Conservation (phyloP, 1,140 invertebrate genomes). For the Aethina tumida region DNA sequence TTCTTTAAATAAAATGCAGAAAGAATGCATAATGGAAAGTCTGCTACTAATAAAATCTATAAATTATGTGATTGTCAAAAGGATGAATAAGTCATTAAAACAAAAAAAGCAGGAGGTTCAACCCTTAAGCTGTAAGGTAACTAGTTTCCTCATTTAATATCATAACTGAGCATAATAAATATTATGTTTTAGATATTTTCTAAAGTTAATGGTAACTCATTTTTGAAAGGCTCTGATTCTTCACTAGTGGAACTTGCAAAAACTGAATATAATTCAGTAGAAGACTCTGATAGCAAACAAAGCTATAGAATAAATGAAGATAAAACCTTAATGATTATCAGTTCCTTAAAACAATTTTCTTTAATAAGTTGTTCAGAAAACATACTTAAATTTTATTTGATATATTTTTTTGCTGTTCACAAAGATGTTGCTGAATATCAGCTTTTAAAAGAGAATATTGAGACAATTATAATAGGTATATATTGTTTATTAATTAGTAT, state of each 20-base stretch:
- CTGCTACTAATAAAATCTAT: no score
- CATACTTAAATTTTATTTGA: conserved; percentile 17
- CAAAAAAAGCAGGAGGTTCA: no score
- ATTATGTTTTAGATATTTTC: no score
- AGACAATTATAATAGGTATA: conserved; percentile 22
- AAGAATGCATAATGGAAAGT: no score
- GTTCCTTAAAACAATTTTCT: conserved; percentile 16
- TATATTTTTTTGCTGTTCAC: conserved; percentile 21
- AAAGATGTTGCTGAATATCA: conserved; percentile 15
- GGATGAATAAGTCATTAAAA: no score
- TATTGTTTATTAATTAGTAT: background rate
- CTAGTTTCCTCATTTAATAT: no score
- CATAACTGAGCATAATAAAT: background rate
- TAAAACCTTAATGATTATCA: conserved; percentile 13
- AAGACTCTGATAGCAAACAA: conserved; percentile 1
- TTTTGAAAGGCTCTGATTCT: background rate
- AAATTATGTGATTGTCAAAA: no score
- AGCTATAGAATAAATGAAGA: conserved; percentile 11
- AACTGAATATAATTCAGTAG: background rate
- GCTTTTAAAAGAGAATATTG: conserved; percentile 6
- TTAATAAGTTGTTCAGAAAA: conserved; percentile 15
- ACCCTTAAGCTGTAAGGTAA: no score
- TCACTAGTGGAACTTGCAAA: no score
- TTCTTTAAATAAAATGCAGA: no score
- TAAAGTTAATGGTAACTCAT: no score